phyloP scores from a whole-genome alignment of 2,113 vertebrate genomes.

The Indicator maculatus region DNA sequence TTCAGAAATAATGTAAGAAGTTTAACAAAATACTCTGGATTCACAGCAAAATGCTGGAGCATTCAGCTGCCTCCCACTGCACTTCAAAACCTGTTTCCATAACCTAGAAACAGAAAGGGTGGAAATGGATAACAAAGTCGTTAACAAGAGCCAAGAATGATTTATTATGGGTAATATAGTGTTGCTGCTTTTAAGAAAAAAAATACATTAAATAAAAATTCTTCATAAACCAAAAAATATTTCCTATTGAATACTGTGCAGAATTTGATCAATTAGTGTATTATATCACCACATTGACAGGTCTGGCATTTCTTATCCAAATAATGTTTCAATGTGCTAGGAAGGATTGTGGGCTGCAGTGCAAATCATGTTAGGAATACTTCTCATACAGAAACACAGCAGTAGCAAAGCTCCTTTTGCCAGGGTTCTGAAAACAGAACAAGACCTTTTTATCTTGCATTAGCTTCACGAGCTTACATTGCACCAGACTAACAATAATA shows the following conservation, averaged over 20 bases:
- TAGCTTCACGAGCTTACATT: neutral
- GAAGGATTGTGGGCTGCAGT: neutral
- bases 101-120: slow-evolving; percentile 37
- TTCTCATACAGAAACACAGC: neutral
- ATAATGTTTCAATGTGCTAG: neutral
- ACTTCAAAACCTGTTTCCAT: slow-evolving; percentile 9
- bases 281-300: slow-evolving; percentile 16
- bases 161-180: slow-evolving; percentile 10
- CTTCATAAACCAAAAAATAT: slow-evolving; percentile 11
- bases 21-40: slow-evolving; percentile 30
- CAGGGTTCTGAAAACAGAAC: neutral
- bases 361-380: neutral
- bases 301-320: slow-evolving; percentile 33
- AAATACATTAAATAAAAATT: neutral
- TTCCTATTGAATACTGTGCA: slow-evolving; percentile 1
- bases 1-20: slow-evolving; percentile 6
- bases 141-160: neutral
- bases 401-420: neutral
- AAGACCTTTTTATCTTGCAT: neutral
- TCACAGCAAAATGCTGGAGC: slow-evolving; percentile 3
- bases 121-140: slow-evolving; percentile 14
- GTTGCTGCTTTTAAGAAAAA: slow-evolving; percentile 11
- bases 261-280: slow-evolving; percentile 36
- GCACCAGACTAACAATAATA: neutral
- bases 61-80: neutral